A percentile compares a stretch with the other conserved stretches of the same genome.
phyloP scores from a whole-genome alignment of 2,888 invertebrate genomes.

The Conchocele bisecta region DNA sequence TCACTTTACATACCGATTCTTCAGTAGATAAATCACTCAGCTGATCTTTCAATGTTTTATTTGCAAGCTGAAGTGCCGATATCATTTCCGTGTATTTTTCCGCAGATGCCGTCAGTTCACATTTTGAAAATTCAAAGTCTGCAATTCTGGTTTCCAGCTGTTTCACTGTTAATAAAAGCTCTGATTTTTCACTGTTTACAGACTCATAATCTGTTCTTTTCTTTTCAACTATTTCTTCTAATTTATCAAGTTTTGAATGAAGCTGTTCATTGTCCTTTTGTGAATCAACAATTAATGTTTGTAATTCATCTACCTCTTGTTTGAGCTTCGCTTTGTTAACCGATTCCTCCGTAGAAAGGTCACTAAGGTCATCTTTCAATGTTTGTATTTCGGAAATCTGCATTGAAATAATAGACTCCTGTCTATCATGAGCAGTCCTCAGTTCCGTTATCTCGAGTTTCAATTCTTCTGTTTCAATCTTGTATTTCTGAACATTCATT shows the following conservation, averaged over 20 bases:
- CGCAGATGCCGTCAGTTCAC: constrained; percentile 6
- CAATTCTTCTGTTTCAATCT: neutral
- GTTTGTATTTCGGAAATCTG: constrained; percentile 1
- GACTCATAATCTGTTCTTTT: constrained; percentile 12
- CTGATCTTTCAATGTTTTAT: constrained; percentile 35
- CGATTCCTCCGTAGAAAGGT: constrained; percentile 42
- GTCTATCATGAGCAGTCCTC: neutral
- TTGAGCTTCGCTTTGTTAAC: constrained; percentile 26
- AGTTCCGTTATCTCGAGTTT: neutral
- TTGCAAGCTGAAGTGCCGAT: constrained; percentile 9
- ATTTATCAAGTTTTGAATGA: constrained; percentile 21
- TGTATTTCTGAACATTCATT: neutral
- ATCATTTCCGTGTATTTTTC: constrained; percentile 12
- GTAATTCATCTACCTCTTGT: constrained; percentile 7
- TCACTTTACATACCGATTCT: constrained; percentile 16
- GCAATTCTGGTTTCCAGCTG: constrained; percentile 2
- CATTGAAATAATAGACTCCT: neutral
- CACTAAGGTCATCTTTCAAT: constrained; percentile 43
- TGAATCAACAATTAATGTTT: too few relatives aligned
- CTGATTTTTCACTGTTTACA: neutral
- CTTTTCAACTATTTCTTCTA: constrained; percentile 20
- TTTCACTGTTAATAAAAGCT: neutral
- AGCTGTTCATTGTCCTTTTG: constrained; percentile 28
- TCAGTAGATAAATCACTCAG: constrained; percentile 22
- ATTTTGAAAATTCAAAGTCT: constrained; percentile 6